A percentile compares a stretch with the other conserved stretches of the same genome.
Conservation (phyloP, 2,888 invertebrate genomes). For the Camptogramma bilineatum region DNA sequence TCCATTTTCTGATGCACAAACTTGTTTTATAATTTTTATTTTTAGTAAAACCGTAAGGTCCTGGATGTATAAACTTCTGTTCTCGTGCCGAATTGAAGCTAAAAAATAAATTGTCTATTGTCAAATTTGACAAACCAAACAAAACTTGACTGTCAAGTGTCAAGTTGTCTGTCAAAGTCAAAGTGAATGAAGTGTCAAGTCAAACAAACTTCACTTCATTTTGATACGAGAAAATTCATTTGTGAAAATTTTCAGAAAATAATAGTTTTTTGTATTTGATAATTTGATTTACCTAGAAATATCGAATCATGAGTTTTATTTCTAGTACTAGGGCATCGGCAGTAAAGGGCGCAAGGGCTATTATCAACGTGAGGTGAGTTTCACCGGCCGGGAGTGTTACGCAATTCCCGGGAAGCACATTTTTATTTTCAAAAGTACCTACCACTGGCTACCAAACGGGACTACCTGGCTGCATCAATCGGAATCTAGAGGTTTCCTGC, state of each 20-base stretch:
- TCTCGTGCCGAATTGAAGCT: too few species aligned
- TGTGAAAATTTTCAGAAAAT: constrained; percentile 12
- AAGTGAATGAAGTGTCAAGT: not conserved
- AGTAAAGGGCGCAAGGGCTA: constrained; percentile 63
- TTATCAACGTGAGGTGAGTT: constrained; percentile 70
- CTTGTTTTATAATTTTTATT: too few species aligned
- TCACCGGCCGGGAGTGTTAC: constrained; percentile 62
- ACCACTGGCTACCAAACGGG: constrained; percentile 1
- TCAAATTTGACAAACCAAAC: not conserved
- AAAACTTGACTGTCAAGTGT: not conserved
- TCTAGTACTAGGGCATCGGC: constrained; percentile 61
- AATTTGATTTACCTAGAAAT: constrained; percentile 22
- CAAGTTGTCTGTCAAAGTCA: not conserved
- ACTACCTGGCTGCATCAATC: not conserved
- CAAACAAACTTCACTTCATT: constrained; percentile 4
- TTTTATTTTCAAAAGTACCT: constrained; percentile 5
- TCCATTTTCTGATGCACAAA: not conserved
- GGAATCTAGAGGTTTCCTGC: not conserved
- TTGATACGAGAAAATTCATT: constrained; percentile 1
- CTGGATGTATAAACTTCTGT: not conserved
- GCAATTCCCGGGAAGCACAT: constrained; percentile 57
- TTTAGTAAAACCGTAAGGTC: not conserved
- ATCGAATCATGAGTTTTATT: constrained; percentile 69
- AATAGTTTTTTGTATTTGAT: not conserved
- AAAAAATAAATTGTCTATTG: not conserved